phyloP scores from a whole-genome alignment of 2,113 vertebrate species.

The Triplophysa rosa region DNA sequence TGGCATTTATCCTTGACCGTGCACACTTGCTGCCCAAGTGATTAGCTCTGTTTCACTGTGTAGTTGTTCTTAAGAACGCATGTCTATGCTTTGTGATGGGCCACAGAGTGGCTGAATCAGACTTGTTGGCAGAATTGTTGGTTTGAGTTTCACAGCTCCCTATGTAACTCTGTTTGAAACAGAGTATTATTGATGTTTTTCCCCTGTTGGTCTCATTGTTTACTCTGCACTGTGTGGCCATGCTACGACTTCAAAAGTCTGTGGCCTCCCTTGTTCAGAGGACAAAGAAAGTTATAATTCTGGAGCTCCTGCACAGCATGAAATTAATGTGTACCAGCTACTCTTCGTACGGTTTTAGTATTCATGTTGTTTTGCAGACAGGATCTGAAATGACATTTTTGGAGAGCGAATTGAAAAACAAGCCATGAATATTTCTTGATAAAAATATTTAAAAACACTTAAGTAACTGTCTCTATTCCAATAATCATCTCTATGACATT shows the following conservation, averaged over 20 bases:
- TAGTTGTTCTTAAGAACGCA: slow-evolving; percentile 3
- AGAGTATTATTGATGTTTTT: slow-evolving; percentile 39
- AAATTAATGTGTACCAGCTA: background rate
- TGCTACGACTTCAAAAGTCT: background rate
- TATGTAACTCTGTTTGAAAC: background rate
- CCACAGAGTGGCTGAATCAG: background rate
- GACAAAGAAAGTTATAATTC: background rate
- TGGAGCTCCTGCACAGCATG: background rate
- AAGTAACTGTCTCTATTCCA: too few relatives aligned
- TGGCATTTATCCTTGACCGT: slow-evolving; percentile 26
- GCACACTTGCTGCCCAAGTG: slow-evolving; percentile 13
- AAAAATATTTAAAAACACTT: too few relatives aligned
- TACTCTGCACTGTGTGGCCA: background rate
- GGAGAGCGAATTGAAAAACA: too few relatives aligned
- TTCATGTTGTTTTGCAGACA: background rate
- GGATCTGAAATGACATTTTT: too few relatives aligned
- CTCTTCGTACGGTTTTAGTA: background rate
- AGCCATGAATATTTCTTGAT: too few relatives aligned
- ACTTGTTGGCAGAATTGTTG: background rate
- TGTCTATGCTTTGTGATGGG: background rate
- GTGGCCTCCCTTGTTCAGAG: background rate
- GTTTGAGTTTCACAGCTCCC: slow-evolving; percentile 18
- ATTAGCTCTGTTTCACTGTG: slow-evolving; percentile 30
- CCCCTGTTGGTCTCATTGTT: slow-evolving; percentile 17
- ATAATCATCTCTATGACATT: too few relatives aligned